These are phyloP conservation scores for Calephelis virginiensis DNA, from an alignment of 1,140 invertebrate genomes.

Conservation along the genomic window DNA sequence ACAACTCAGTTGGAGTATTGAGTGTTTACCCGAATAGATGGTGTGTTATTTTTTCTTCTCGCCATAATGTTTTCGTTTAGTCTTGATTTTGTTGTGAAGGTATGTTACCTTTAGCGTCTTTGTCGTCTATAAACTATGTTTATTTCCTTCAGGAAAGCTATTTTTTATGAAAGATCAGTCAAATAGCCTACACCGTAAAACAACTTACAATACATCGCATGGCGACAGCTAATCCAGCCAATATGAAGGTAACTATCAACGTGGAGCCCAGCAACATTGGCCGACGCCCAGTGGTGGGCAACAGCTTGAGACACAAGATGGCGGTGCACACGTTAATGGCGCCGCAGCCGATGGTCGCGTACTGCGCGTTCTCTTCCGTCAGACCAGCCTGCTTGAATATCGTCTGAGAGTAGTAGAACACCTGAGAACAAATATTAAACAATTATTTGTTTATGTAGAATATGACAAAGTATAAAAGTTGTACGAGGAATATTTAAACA, in stretches of 20 bases:
- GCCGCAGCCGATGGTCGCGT: slow-evolving; percentile 86
- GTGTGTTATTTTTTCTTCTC: too few relatives aligned
- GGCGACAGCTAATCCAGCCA: slow-evolving; percentile 79
- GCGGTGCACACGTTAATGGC: slow-evolving; percentile 85
- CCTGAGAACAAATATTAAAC: slow-evolving; percentile 63
- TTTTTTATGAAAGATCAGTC: too few relatives aligned
- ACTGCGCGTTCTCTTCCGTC: slow-evolving; percentile 76
- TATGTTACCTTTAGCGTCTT: too few relatives aligned
- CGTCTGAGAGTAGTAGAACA: slow-evolving; percentile 88
- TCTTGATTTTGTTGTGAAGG: too few relatives aligned
- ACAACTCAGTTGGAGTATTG: too few relatives aligned
- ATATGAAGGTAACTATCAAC: slow-evolving; percentile 71
- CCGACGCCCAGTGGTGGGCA: slow-evolving; percentile 80
- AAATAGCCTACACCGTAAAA: background rate
- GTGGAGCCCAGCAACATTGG: slow-evolving; percentile 80
- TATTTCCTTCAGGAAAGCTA: too few relatives aligned
- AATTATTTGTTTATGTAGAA: background rate
- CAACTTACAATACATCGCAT: slow-evolving; percentile 81
- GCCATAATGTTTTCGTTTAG: too few relatives aligned
- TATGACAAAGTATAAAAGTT: too few relatives aligned
- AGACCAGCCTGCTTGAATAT: slow-evolving; percentile 86
- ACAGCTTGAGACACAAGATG: slow-evolving; percentile 79
- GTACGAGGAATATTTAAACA: too few relatives aligned
- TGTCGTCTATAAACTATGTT: too few relatives aligned
- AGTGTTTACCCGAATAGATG: too few relatives aligned